These are phyloP conservation scores for Tenodera sinensis DNA, from an alignment of 2,888 invertebrate species.

Conservation along the genomic window DNA sequence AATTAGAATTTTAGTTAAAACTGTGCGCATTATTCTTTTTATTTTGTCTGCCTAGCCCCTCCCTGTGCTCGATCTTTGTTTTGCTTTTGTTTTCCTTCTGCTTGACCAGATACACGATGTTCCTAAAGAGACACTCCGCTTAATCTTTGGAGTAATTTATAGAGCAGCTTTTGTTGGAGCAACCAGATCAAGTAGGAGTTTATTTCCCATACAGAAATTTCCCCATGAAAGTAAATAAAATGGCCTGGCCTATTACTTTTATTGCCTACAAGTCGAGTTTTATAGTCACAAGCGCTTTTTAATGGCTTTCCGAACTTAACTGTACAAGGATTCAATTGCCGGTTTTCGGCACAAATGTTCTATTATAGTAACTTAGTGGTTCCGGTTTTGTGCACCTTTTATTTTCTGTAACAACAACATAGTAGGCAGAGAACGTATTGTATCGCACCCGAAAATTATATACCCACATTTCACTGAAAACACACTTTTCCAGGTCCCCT, in stretches of 20 bases:
- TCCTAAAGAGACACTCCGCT: background rate
- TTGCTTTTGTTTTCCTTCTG: background rate
- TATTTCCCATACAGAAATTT: background rate
- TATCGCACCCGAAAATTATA: no score
- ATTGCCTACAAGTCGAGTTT: background rate
- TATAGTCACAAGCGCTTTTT: background rate
- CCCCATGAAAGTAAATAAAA: background rate
- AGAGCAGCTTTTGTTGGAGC: background rate
- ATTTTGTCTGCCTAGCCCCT: background rate
- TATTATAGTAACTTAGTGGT: no score
- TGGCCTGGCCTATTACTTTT: background rate
- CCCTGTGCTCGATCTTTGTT: background rate
- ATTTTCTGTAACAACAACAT: no score
- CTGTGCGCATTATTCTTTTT: conserved; percentile 13
- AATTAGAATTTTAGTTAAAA: conserved; percentile 20
- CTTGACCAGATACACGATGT: background rate
- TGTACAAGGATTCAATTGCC: no score
- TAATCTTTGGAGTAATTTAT: background rate
- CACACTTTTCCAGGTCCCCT: no score
- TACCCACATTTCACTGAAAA: no score
- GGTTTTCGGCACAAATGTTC: no score
- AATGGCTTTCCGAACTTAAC: background rate
- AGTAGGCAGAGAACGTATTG: no score
- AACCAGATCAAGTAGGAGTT: background rate
- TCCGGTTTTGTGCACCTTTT: no score